Conservation (phyloP, 35 echinoderm and acorn worm species). For the Nesometra sesokonis region DNA sequence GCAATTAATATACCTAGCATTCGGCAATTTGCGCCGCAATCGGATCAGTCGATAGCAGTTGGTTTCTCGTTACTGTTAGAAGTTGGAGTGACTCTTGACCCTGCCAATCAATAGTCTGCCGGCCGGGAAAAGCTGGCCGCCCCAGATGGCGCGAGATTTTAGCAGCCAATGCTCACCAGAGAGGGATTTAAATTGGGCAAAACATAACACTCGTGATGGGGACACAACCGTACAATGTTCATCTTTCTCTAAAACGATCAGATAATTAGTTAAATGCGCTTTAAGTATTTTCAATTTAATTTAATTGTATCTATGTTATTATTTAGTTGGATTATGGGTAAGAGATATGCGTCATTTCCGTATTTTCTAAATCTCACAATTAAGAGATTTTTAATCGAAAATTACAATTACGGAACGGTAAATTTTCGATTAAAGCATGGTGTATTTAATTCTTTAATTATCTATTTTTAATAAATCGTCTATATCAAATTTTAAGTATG, state of each 20-base stretch:
- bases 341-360: not conserved
- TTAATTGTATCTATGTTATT: not conserved
- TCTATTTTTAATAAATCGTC: too few relatives aligned
- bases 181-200: not conserved
- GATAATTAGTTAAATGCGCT: not conserved
- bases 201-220: not conserved
- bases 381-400: not conserved
- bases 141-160: not conserved
- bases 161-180: not conserved
- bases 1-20: not conserved
- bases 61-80: not conserved
- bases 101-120: not conserved
- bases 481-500: too few relatives aligned
- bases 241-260: not conserved
- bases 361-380: not conserved
- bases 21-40: not conserved
- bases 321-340: not conserved
- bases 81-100: not conserved
- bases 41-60: not conserved
- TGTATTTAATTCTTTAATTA: too few relatives aligned
- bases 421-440: too few relatives aligned
- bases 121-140: not conserved
- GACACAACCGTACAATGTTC: not conserved
- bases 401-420: not conserved
- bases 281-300: not conserved